Evolutionary conservation across 2,888 invertebrate genomes (phyloP).

Genomic region (Blastobasis lacticolella): DNA sequence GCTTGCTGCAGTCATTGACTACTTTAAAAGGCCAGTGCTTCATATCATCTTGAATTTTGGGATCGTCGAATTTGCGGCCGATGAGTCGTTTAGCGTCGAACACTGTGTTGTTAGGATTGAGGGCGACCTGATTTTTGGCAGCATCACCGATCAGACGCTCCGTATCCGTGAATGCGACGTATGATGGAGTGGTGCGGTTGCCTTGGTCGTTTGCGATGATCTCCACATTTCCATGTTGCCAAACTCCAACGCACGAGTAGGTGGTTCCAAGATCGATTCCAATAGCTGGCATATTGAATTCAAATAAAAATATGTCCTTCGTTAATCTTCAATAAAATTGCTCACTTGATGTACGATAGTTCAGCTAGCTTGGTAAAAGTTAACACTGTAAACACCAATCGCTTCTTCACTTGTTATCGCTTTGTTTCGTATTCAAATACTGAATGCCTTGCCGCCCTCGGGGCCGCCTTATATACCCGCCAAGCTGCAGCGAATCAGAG

Average conservation of each 20-base stretch:
- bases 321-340: too few species aligned
- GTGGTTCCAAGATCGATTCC: constrained; percentile 86
- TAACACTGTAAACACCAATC: constrained; percentile 24
- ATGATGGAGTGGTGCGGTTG: constrained; percentile 90
- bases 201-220: constrained; percentile 93
- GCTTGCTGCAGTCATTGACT: constrained; percentile 77
- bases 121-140: constrained; percentile 87
- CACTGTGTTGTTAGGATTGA: constrained; percentile 84
- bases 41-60: constrained; percentile 84
- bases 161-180: constrained; percentile 89
- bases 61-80: constrained; percentile 84
- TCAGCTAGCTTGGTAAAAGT: constrained; percentile 12
- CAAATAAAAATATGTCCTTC: not conserved
- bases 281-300: constrained; percentile 50
- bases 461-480: constrained; percentile 31
- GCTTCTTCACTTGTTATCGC: constrained; percentile 24
- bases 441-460: constrained; percentile 47
- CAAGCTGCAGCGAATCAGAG: constrained; percentile 28
- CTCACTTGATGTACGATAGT: constrained; percentile 9
- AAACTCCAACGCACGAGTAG: constrained; percentile 90
- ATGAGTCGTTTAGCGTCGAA: constrained; percentile 85
- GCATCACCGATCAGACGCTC: constrained; percentile 90
- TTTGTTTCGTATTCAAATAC: constrained; percentile 47
- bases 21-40: constrained; percentile 90
- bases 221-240: constrained; percentile 86